phyloP scores from a whole-genome alignment of 2,113 vertebrate genomes.

The Gasterosteus aculeatus region DNA sequence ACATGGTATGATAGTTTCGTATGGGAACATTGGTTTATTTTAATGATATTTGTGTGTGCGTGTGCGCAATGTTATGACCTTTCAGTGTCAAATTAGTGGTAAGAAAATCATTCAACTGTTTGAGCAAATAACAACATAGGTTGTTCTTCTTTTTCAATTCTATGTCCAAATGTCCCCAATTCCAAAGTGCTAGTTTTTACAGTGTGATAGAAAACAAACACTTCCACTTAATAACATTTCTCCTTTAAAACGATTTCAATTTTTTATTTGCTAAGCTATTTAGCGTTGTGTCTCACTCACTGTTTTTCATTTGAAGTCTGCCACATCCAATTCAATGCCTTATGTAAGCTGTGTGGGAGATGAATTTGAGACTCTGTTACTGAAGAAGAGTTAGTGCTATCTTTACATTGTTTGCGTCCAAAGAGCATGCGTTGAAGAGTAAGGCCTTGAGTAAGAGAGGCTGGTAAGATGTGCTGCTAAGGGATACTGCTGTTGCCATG shows the following conservation, averaged over 20 bases:
- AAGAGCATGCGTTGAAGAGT: conserved; percentile 42
- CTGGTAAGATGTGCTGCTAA: conserved; percentile 48
- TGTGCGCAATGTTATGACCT: too few species aligned
- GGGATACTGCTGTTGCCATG: conserved; percentile 69
- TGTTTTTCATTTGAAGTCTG: conserved; percentile 59
- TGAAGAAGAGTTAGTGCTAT: conserved; percentile 53
- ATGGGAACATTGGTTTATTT: background rate
- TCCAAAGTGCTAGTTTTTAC: background rate
- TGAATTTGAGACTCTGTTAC: conserved; percentile 46
- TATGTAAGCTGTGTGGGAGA: conserved; percentile 75
- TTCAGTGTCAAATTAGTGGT: too few species aligned
- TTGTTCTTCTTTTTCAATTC: too few species aligned
- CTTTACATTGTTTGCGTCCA: conserved; percentile 66
- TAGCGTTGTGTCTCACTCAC: conserved; percentile 47
- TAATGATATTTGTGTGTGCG: background rate
- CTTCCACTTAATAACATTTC: conserved; percentile 14
- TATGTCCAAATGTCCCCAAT: background rate
- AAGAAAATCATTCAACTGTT: too few species aligned
- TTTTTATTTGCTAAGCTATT: conserved; percentile 35
- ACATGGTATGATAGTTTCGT: background rate
- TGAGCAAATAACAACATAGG: too few species aligned
- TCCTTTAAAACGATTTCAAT: conserved; percentile 21
- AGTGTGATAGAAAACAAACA: background rate
- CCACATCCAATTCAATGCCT: conserved; percentile 65
- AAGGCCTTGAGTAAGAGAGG: conserved; percentile 32